A percentile compares a stretch with the other conserved stretches of the same genome.
Evolutionary conservation across 1,140 invertebrate species (phyloP).

Genomic region (Halyomorpha halys): DNA sequence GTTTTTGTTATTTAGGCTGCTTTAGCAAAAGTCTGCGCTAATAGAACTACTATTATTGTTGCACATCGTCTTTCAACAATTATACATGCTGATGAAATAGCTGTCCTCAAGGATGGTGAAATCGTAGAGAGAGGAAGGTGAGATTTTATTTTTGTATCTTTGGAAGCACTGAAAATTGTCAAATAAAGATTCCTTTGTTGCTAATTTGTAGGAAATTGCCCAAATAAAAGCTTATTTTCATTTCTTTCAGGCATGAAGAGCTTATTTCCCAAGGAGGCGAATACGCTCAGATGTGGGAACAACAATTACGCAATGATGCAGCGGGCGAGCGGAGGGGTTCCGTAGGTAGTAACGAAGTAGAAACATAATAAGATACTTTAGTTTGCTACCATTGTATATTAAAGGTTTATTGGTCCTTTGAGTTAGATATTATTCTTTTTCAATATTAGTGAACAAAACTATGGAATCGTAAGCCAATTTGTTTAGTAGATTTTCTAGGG

Average conservation of each 20-base stretch:
- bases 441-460: too few species aligned
- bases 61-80: constrained; percentile 89
- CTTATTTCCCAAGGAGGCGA: constrained; percentile 54
- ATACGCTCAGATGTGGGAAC: constrained; percentile 82
- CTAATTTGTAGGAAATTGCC: too few species aligned
- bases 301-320: constrained; percentile 57
- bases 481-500: too few species aligned
- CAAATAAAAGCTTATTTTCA: constrained; percentile 33
- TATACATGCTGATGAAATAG: constrained; percentile 84
- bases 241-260: constrained; percentile 56
- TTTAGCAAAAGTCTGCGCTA: constrained; percentile 60
- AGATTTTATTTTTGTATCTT: constrained; percentile 33
- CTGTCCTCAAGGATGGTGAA: constrained; percentile 79
- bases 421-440: too few species aligned
- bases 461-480: too few species aligned
- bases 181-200: too few species aligned
- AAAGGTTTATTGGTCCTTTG: too few species aligned
- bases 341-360: neutral
- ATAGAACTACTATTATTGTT: constrained; percentile 83
- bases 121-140: constrained; percentile 84
- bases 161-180: too few species aligned
- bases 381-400: too few species aligned
- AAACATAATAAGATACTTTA: too few species aligned
- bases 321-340: neutral
- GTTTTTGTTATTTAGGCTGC: constrained; percentile 45